Evolutionary conservation across 1,140 invertebrate species (phyloP).

Genomic region (Bactericera cockerelli): DNA sequence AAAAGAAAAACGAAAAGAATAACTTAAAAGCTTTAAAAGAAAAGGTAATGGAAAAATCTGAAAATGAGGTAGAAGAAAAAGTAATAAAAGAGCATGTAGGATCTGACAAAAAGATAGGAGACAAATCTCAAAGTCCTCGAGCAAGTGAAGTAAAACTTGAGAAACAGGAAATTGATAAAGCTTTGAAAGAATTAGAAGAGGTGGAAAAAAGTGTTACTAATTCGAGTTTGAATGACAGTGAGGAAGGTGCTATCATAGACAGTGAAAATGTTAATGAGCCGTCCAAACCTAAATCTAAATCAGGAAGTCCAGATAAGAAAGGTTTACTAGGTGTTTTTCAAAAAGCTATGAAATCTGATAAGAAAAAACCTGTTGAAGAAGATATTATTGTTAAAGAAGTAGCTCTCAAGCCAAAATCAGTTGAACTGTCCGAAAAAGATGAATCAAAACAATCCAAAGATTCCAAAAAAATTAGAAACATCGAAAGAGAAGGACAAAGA

Average conservation of each 20-base stretch:
- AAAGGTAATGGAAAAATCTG: background rate
- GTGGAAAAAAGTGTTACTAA: conserved; percentile 13
- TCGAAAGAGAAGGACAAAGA: background rate
- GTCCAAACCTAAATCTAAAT: too few species aligned
- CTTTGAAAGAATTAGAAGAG: conserved; percentile 11
- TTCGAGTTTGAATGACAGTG: background rate
- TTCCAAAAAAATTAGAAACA: background rate
- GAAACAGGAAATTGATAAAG: conserved; percentile 12
- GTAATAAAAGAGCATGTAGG: conserved; percentile 13
- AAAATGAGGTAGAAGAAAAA: conserved; percentile 11
- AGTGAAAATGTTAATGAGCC: conserved; percentile 14
- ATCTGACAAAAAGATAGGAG: conserved; percentile 5
- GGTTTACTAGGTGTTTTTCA: background rate
- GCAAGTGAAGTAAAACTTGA: conserved; percentile 11
- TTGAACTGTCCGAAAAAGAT: conserved; percentile 10
- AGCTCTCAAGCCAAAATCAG: too few species aligned
- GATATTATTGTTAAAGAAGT: background rate
- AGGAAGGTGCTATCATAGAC: conserved; percentile 14
- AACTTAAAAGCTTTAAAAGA: background rate
- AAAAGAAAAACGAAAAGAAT: background rate
- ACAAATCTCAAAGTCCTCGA: conserved; percentile 11
- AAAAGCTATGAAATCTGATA: background rate
- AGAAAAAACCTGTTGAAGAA: conserved; percentile 11
- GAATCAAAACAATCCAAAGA: background rate
- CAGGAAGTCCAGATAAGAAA: background rate